These are phyloP conservation scores for Ramphastos sulfuratus DNA, from an alignment of 2,113 vertebrate genomes.

Conservation along the genomic window DNA sequence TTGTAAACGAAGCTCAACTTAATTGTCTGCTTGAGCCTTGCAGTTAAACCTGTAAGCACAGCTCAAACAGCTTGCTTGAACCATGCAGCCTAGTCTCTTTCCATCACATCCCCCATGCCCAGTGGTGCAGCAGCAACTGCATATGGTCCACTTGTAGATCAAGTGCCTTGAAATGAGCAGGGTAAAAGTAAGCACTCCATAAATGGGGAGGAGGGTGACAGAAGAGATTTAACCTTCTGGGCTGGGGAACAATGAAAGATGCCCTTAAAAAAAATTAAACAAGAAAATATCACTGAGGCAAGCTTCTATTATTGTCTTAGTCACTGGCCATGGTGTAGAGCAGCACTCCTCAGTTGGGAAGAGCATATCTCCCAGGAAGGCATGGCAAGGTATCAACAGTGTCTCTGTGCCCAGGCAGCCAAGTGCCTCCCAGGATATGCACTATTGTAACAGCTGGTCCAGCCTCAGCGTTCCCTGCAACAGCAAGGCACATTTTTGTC, in stretches of 20 bases:
- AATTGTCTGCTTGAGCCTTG: too few relatives aligned
- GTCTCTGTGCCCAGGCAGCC: neutral
- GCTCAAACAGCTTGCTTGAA: too few relatives aligned
- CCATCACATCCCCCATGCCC: neutral
- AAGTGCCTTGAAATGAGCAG: neutral
- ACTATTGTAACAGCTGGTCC: accelerated
- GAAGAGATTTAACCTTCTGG: neutral
- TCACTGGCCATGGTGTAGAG: neutral
- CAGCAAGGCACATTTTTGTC: neutral
- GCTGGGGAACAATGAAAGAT: neutral
- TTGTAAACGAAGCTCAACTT: too few relatives aligned
- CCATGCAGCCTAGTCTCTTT: too few relatives aligned
- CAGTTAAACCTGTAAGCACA: too few relatives aligned
- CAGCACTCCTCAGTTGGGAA: neutral
- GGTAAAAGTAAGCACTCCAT: neutral
- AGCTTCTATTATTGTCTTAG: neutral
- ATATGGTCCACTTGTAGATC: neutral
- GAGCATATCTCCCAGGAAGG: neutral
- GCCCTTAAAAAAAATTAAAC: neutral
- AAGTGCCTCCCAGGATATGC: neutral
- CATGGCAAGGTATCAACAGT: neutral
- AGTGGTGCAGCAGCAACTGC: neutral
- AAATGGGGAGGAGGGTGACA: neutral
- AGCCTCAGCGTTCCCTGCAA: neutral
- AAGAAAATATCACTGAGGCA: neutral